Evolutionary conservation across 2,888 invertebrate species (phyloP).

Genomic region (Ctenicera cuprea): DNA sequence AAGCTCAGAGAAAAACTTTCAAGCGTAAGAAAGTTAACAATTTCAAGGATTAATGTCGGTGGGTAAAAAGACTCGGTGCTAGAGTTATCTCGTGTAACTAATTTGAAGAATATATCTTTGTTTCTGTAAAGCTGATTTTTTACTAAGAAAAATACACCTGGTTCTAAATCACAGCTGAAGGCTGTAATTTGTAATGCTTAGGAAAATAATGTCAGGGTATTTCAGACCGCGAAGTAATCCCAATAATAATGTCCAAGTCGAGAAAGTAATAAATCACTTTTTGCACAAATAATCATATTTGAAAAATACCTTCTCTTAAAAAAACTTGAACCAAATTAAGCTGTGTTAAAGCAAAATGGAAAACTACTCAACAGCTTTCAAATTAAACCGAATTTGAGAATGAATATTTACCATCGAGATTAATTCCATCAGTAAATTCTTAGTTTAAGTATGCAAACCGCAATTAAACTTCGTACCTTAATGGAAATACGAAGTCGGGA

Average conservation of each 20-base stretch:
- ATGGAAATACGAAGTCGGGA: slow-evolving; percentile 5
- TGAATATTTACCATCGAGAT: slow-evolving; percentile 6
- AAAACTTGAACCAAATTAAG: neutral
- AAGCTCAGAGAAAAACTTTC: neutral
- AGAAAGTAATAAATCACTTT: slow-evolving; percentile 55
- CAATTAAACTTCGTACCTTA: slow-evolving; percentile 26
- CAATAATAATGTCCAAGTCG: slow-evolving; percentile 58
- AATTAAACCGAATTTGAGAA: neutral
- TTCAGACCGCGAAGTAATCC: slow-evolving; percentile 54
- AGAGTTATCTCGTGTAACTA: slow-evolving; percentile 37
- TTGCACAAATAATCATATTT: slow-evolving; percentile 40
- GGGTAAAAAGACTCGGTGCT: neutral
- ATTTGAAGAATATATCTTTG: slow-evolving; percentile 46
- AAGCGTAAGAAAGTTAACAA: no score
- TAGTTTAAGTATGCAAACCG: slow-evolving; percentile 11
- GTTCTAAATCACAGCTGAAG: slow-evolving; percentile 61
- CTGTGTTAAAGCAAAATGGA: neutral
- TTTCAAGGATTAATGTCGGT: slow-evolving; percentile 6
- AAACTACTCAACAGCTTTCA: no score
- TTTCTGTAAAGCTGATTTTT: slow-evolving; percentile 56
- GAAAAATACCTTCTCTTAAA: slow-evolving; percentile 17
- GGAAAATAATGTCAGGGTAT: slow-evolving; percentile 63
- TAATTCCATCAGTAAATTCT: neutral
- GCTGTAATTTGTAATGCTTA: slow-evolving; percentile 66
- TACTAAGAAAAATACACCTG: slow-evolving; percentile 64